A percentile compares a stretch with the other conserved stretches of the same genome.
phyloP scores from a whole-genome alignment of 2,888 invertebrate genomes.

The Priapulus caudatus region DNA sequence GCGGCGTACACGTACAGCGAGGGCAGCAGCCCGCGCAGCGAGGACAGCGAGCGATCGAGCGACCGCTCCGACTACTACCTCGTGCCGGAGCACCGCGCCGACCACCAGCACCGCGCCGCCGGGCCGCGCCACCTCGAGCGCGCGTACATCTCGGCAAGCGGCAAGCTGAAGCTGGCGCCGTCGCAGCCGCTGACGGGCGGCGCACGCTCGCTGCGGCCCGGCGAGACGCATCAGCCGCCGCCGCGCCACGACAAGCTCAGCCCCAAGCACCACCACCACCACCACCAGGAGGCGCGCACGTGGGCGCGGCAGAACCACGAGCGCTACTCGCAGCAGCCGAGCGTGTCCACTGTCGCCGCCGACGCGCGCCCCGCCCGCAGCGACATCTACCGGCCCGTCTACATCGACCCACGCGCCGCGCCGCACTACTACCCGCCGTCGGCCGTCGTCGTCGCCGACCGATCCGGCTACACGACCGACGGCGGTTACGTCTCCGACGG shows the following conservation, averaged over 20 bases:
- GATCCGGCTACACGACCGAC: not conserved
- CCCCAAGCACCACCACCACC: not conserved
- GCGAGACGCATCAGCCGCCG: conserved; percentile 10
- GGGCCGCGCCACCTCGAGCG: conserved; percentile 28
- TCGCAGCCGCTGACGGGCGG: conserved; percentile 22
- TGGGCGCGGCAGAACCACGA: not conserved
- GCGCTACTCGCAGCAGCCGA: not conserved
- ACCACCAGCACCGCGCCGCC: conserved; percentile 42
- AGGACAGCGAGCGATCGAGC: conserved; percentile 7
- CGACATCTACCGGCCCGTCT: not conserved
- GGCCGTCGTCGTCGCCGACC: too few relatives aligned
- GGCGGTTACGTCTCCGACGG: not conserved
- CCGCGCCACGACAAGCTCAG: not conserved
- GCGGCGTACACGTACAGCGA: conserved; percentile 46
- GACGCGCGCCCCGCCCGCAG: not conserved
- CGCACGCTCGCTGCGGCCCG: conserved; percentile 27
- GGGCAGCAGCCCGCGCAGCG: conserved; percentile 22
- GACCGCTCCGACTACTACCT: not conserved
- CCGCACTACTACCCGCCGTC: not conserved
- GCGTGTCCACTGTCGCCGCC: not conserved
- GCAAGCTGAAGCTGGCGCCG: not conserved
- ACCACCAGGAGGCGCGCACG: not conserved
- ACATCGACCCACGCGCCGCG: not conserved
- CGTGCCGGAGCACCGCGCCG: conserved; percentile 31
- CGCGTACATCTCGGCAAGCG: conserved; percentile 6